Conservation (phyloP, 2,888 invertebrate species). For the Argyra leucocephala region DNA sequence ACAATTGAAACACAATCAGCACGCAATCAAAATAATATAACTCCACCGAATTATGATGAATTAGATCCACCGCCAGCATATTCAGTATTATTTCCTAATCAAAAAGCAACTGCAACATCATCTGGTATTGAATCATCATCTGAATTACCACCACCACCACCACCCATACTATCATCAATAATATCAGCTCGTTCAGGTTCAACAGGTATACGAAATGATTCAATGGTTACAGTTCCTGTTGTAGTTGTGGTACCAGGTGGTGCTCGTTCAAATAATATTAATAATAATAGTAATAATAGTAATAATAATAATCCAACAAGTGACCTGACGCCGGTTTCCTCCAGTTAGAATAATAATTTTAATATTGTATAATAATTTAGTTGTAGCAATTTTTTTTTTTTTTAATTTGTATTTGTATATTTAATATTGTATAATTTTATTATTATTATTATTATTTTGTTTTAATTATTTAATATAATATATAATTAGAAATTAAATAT, state of each 20-base stretch:
- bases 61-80: slow-evolving; percentile 56
- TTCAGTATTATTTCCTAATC: slow-evolving; percentile 54
- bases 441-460: background rate
- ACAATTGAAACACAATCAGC: background rate
- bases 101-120: slow-evolving; percentile 31
- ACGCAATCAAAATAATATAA: slow-evolving; percentile 19
- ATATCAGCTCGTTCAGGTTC: slow-evolving; percentile 20
- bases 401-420: background rate
- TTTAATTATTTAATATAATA: background rate
- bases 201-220: slow-evolving; percentile 19
- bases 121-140: slow-evolving; percentile 24
- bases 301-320: slow-evolving; percentile 10
- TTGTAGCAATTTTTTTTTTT: background rate
- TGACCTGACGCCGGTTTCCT: slow-evolving; percentile 1
- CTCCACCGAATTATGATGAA: slow-evolving; percentile 55
- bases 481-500: background rate
- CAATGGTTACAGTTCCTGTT: background rate
- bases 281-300: background rate
- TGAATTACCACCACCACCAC: background rate
- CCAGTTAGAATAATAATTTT: background rate
- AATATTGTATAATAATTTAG: background rate
- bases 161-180: background rate
- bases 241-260: background rate
- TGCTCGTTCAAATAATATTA: background rate
- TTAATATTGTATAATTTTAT: background rate